phyloP scores from a whole-genome alignment of 2,888 invertebrate genomes.

The Synergus japonicus region DNA sequence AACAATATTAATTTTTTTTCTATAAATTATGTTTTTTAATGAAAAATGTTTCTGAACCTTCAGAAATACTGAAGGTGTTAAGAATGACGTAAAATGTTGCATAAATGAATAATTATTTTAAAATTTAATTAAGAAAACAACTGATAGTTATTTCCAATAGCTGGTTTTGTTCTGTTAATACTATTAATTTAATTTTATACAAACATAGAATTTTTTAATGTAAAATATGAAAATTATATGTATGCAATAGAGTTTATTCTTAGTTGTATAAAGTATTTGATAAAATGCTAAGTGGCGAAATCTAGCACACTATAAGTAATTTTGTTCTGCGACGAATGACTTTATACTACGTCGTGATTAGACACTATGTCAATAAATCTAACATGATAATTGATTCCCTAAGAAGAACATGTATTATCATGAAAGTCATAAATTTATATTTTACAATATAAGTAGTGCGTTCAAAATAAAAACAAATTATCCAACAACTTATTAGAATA shows the following conservation, averaged over 20 bases:
- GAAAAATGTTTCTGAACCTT: neutral
- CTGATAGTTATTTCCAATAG: neutral
- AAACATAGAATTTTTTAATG: neutral
- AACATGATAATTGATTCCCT: conserved; percentile 10
- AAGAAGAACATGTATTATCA: conserved; percentile 14
- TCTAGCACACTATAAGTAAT: conserved; percentile 22
- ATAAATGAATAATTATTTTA: neutral
- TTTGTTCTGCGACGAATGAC: conserved; percentile 22
- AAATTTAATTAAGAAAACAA: neutral
- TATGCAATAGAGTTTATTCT: neutral
- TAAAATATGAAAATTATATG: neutral
- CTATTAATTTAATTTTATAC: neutral
- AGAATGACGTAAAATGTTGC: neutral
- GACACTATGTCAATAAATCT: conserved; percentile 23
- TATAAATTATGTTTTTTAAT: neutral
- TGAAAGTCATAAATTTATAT: conserved; percentile 13
- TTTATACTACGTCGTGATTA: conserved; percentile 33
- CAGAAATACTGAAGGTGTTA: neutral
- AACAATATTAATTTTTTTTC: neutral
- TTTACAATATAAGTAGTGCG: neutral
- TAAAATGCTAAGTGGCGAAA: conserved; percentile 7
- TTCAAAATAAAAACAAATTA: neutral
- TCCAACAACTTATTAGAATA: neutral
- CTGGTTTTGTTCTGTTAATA: neutral
- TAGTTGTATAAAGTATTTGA: neutral